Percentiles rank a stretch among this genome's conserved stretches.
Evolutionary conservation across 2,113 vertebrate genomes (phyloP).

Genomic region (Tringa solitaria): DNA sequence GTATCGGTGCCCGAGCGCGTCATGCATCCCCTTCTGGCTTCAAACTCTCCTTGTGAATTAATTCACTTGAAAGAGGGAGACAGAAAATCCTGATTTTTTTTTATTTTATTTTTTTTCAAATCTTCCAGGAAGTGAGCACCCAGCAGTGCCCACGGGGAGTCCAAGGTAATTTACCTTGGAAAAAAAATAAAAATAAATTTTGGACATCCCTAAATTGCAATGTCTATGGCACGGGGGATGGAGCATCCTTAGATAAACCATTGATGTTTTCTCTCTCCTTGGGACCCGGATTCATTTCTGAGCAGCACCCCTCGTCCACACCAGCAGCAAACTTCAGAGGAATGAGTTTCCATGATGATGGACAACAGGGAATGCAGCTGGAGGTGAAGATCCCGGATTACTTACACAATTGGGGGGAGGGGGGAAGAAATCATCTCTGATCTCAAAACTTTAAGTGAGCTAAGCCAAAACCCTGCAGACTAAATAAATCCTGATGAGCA

Average conservation of each 20-base stretch:
- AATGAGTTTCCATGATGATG: rapidly evolving
- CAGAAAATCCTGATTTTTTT: not conserved
- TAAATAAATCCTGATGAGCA: not conserved
- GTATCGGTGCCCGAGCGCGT: rapidly evolving
- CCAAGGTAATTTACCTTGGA: not conserved
- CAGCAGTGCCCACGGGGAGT: not conserved
- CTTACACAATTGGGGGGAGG: not conserved
- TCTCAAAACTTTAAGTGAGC: not conserved
- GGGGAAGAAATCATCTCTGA: not conserved
- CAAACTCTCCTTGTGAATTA: not conserved
- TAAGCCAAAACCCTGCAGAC: rapidly evolving
- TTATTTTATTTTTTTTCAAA: too few species aligned
- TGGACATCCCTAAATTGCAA: not conserved
- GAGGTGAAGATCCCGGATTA: not conserved
- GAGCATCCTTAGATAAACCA: not conserved
- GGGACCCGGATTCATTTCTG: not conserved
- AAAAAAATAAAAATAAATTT: not conserved
- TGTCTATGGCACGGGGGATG: not conserved
- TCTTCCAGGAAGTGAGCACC: not conserved
- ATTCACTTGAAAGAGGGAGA: not conserved
- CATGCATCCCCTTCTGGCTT: rapidly evolving
- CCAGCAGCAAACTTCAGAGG: rapidly evolving
- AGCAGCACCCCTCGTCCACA: rapidly evolving
- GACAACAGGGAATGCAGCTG: rapidly evolving
- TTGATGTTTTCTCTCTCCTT: not conserved